Evolutionary conservation across 2,888 invertebrate genomes (phyloP), one percentile per base, ranked within the genome.

Genomic region (Octonoba sinensis): DNA sequence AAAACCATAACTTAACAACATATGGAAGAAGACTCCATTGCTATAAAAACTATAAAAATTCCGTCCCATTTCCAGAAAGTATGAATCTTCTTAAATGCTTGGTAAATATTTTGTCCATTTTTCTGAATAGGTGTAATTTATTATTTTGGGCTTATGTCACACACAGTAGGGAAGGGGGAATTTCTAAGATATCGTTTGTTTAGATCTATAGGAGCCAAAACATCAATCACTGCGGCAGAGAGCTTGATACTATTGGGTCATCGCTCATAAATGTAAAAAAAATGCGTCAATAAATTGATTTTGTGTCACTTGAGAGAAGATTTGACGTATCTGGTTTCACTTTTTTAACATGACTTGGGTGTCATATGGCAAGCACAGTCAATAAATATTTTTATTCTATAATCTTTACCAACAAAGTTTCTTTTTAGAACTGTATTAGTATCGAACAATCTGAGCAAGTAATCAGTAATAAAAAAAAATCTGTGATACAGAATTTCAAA

Each of bases 271-370:
- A 73, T 73, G 44, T 47, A 79, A 73, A 72, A 76, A 76, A 70
- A 65, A 77, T 64, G 51, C 54, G 73, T 47, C 79, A 73, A 79
- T 79, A 79, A 73, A 79, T 79, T 67, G 79, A 79, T 79, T 79
- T 79, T 73, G 44, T 64, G 79, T 79, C 79, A 73, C 51, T 72
- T 59, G 36, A 56, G 54, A 67, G 49, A 66, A 67, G 60, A 73
- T 73, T 79, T 79, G 79, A 73, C 67, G 72, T 79, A 62, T 67
- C 69, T 47, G 20, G 49, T 67, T 79, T 69, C 44, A 20, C 22
- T 22, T 44, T 70, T 70, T 70, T 70, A 59, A 44, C 65, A 49
- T 49, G 47, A 22, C 24, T 44, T 18, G 12, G 16, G 47, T 49
- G 46, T 20, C 49, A 65, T 49, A 46, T 24, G 65, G 65, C 49